Evolutionary conservation across 2,797 vertebrate genomes (phyloP).

Genomic region (Hybognathus amarus): DNA sequence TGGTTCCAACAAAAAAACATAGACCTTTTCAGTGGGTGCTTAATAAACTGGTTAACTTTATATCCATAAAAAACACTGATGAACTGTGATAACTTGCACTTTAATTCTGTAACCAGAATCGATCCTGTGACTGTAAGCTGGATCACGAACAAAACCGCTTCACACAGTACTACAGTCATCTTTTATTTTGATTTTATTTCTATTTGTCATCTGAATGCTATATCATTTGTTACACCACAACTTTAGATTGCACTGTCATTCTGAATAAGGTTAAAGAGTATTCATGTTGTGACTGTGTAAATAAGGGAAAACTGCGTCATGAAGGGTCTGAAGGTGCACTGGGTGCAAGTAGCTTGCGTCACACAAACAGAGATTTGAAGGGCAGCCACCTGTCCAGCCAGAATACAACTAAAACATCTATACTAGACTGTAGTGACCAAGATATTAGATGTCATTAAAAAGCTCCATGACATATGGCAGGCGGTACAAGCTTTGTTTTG

Average conservation of each 20-base stretch:
- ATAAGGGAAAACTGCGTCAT: constrained; percentile 26
- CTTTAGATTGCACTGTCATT: neutral
- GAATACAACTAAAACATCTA: neutral
- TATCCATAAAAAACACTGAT: no score
- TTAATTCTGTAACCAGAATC: no score
- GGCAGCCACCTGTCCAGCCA: neutral
- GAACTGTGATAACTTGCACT: no score
- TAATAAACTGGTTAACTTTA: no score
- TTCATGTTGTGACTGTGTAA: neutral
- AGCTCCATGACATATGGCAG: constrained; percentile 42
- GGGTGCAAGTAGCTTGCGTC: constrained; percentile 8
- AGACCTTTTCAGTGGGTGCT: no score
- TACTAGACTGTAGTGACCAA: constrained; percentile 2
- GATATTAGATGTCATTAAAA: constrained; percentile 29
- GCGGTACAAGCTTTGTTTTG: constrained; percentile 30
- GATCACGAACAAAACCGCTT: no score
- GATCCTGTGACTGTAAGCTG: no score
- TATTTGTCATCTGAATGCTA: neutral
- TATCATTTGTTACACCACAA: neutral
- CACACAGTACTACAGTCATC: no score
- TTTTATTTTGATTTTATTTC: no score
- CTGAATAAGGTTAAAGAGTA: neutral
- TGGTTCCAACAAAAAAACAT: no score
- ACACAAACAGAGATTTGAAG: constrained; percentile 13
- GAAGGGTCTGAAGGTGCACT: constrained; percentile 13